Evolutionary conservation across 2,888 invertebrate genomes (phyloP).

Genomic region (Periphyllus acericola): DNA sequence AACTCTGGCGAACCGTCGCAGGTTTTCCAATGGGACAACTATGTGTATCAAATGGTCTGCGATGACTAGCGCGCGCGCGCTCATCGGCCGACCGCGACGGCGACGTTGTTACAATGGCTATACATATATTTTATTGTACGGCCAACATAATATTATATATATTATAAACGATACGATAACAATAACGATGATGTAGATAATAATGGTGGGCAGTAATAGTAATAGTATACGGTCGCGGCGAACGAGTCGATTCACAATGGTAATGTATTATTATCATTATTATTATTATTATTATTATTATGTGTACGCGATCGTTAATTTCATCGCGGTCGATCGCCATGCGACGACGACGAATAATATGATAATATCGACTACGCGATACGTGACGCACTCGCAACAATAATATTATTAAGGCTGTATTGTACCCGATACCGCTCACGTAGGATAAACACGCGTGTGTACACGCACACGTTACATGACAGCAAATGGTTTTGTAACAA

Average conservation of each 20-base stretch:
- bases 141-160: too few species aligned
- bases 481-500: too few species aligned
- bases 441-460: too few species aligned
- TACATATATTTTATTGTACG: too few species aligned
- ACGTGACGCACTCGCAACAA: too few species aligned
- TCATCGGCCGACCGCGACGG: not conserved
- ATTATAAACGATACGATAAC: not conserved
- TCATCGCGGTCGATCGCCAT: not conserved
- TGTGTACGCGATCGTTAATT: not conserved
- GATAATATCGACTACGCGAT: too few species aligned
- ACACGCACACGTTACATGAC: too few species aligned
- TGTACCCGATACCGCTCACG: too few species aligned
- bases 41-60: too few species aligned
- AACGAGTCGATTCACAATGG: not conserved
- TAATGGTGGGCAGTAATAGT: not conserved
- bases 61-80: not conserved
- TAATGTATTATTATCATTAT: too few species aligned
- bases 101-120: not conserved
- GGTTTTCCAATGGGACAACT: not conserved
- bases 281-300: too few species aligned
- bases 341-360: not conserved
- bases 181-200: not conserved
- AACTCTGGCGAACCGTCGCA: not conserved
- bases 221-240: not conserved
- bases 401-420: too few species aligned